Evolutionary conservation across 2,113 vertebrate species (phyloP).

Genomic region (Ptilorrhoa leucosticta): DNA sequence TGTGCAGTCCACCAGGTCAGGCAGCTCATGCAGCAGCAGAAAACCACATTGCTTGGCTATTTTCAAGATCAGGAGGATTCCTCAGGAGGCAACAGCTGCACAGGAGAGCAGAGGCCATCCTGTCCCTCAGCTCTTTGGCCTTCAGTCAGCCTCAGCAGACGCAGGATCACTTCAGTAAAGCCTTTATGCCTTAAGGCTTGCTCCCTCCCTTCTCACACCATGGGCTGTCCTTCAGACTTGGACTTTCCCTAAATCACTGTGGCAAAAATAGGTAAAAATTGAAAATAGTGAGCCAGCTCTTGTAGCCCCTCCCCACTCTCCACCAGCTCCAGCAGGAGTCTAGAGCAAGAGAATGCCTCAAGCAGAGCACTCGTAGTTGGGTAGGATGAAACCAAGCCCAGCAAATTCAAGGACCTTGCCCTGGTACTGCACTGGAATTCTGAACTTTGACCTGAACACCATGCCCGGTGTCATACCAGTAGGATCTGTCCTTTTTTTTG

Average conservation of each 20-base stretch:
- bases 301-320: background rate
- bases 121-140: background rate
- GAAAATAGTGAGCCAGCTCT: background rate
- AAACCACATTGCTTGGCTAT: background rate
- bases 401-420: background rate
- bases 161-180: background rate
- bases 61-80: background rate
- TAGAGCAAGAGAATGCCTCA: background rate
- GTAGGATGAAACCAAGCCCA: background rate
- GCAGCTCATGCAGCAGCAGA: background rate
- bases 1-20: background rate
- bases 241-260: background rate
- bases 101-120: background rate
- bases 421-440: background rate
- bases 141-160: background rate
- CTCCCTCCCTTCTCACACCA: background rate
- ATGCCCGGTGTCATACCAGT: background rate
- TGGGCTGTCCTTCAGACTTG: background rate
- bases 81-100: background rate
- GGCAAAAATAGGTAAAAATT: background rate
- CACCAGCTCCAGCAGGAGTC: background rate
- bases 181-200: background rate
- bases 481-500: background rate
- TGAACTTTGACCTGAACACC: background rate
- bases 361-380: accelerated